phyloP scores from a whole-genome alignment of 2,113 vertebrate genomes.

The Picathartes gymnocephalus region DNA sequence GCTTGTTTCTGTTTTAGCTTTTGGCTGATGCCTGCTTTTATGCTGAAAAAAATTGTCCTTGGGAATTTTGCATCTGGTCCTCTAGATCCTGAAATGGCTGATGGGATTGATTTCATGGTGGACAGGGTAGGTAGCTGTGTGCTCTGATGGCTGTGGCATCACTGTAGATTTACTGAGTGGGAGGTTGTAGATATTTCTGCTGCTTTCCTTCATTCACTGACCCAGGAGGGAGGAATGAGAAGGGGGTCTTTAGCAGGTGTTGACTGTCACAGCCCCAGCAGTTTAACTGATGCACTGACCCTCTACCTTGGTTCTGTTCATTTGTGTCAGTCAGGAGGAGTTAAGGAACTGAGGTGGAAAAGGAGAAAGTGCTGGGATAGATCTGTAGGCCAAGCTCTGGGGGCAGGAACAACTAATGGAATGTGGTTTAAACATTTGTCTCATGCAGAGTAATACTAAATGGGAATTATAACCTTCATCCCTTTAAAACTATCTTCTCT shows the following conservation, averaged over 20 bases:
- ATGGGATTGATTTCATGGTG: conserved; percentile 99
- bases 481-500: not conserved
- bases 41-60: conserved; percentile 97
- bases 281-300: not conserved
- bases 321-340: not conserved
- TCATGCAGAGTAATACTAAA: not conserved
- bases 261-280: not conserved
- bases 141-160: not conserved
- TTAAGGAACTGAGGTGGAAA: not conserved
- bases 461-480: not conserved
- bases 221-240: not conserved
- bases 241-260: not conserved
- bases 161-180: not conserved
- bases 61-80: conserved; percentile 96
- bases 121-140: conserved; percentile 82
- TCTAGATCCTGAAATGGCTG: conserved; percentile 92
- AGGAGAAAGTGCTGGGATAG: not conserved
- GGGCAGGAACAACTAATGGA: not conserved
- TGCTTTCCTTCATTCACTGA: not conserved
- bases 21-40: conserved; percentile 97
- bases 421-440: not conserved
- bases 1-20: conserved; percentile 78
- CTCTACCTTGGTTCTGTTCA: not conserved
- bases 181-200: not conserved
- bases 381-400: not conserved